A percentile compares a stretch with the other conserved stretches of the same genome.
Evolutionary conservation across 2,888 invertebrate species (phyloP).

Genomic region (Lithophane ornitopus): DNA sequence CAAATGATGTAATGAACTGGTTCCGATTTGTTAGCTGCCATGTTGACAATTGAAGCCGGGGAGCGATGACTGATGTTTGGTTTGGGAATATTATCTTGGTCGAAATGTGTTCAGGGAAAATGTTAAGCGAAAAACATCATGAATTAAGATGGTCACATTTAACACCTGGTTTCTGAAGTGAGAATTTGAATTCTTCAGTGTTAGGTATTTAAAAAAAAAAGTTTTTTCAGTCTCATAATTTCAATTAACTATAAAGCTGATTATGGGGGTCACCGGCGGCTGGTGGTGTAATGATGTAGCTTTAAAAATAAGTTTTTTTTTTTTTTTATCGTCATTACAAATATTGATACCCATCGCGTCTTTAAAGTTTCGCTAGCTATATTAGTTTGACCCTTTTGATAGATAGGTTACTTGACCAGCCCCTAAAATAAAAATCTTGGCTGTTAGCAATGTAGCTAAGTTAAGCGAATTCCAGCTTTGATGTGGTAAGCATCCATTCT

Average conservation of each 20-base stretch:
- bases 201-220: too few relatives aligned
- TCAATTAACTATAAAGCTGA: neutral
- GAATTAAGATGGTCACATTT: too few relatives aligned
- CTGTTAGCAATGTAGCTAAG: neutral
- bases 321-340: too few relatives aligned
- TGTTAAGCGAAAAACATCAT: neutral
- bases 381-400: neutral
- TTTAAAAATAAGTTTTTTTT: neutral
- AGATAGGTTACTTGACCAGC: neutral
- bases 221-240: neutral
- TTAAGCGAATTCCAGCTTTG: neutral
- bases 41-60: neutral
- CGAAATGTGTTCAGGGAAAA: neutral
- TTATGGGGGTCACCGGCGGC: neutral
- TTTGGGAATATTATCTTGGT: conserved; percentile 6
- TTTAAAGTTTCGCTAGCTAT: too few relatives aligned
- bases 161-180: neutral
- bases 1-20: conserved; percentile 33
- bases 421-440: too few relatives aligned
- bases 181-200: neutral
- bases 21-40: conserved; percentile 31
- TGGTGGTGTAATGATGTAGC: neutral
- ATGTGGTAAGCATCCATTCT: neutral
- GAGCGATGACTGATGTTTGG: neutral
- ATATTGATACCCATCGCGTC: neutral